Base-by-base conservation (phyloP, 2,888 invertebrate species). In the Synanthedon tipuliformis region DNA sequence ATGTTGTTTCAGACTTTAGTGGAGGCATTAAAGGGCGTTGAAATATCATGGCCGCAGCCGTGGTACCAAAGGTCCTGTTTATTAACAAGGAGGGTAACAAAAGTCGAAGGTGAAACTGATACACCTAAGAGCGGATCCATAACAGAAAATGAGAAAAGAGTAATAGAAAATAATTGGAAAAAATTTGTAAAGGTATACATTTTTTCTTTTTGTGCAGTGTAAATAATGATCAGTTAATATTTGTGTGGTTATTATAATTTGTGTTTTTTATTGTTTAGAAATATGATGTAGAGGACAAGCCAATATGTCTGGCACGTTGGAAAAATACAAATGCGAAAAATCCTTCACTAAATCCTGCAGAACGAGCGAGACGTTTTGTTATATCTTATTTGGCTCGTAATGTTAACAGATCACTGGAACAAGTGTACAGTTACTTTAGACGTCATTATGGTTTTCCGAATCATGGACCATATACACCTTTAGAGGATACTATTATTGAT, bases 101-200 rank as follows among this genome's bases (percentile, higher is more conserved):
- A 23, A 2, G 51, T 41, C 48, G n/a, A 53, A 23, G 3, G 4
- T 16, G 45, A 40, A 7, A 12, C 40, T 1, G 40, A 55, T n/a
- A 12, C 40, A 16, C 56, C 51, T 50, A 41, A 41, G 4, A 52
- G 15, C 2, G 58, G 55, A n/a, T 34, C 45, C 11, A 55, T 60
- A 13, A 57, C 53, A 4, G 48, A 52, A 40, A 51, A 48, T 3
- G 60, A 60, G 56, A 41, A 27, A 12, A 50, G 55, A 11, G 4
- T 51, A 27, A 50, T 60, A 12, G 13, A 53, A n/a, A 55, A 55
- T 49, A 59, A 60, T 45, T 60, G 60, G 60, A 18, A 52, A n/a
- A 55, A 54, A 15, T 58, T 60, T 55, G 34, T 51, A 34, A 50
- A 50, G 56, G 60, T 57, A 52, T 16, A n/a, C 34, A 3, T 13